Evolutionary conservation across 2,113 vertebrate species (phyloP), one percentile per base, ranked within the genome.

Genomic region (Octodon degus): DNA sequence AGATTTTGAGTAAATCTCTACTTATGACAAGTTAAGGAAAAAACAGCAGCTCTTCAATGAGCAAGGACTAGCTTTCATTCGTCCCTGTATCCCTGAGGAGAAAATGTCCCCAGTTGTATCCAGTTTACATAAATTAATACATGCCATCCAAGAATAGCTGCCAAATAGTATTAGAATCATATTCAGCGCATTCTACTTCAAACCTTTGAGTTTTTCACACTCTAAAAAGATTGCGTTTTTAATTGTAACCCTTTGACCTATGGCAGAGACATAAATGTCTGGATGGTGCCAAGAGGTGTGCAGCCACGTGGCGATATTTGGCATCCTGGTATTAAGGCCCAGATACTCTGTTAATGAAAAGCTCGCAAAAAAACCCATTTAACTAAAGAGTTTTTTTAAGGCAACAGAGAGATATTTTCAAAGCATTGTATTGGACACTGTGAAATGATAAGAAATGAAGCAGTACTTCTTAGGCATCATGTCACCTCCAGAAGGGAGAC

Each of bases 191-290:
- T 96, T 95, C 94, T 94, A 80, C 97, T 98, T 63, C 94, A 97
- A 97, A 97, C 98, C 98, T 98, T 95, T 97, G 98, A 92, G 89
- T 95, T 97, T 89, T 97, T 53, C 96, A 98, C 96, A 98, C 97
- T 97, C 97, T 98, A 98, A 97, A 98, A 98, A 97, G 96, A 98
- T 98, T 97, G 95, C 70, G 93, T 95, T 98, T 98, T 98, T 98
- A 98, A 98, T 98, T 98, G 98, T 96, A 98, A 94, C 96, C 92
- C 94, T 97, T 94, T 43, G 96, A 97, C 97, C 94, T 98, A 96
- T 97, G 97, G 97, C 84, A 97, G 96, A 93, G 87, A 96, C 65
- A 34, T 95, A 97, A 97, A 94, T 97, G 97, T 84, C 89, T 96
- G 80, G 92, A 96, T 92, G 40, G 89, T 96, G 97, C 97, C 98